These are phyloP conservation scores for Trematocara macrostoma DNA, from an alignment of 2,113 vertebrate genomes.

Conservation along the genomic window DNA sequence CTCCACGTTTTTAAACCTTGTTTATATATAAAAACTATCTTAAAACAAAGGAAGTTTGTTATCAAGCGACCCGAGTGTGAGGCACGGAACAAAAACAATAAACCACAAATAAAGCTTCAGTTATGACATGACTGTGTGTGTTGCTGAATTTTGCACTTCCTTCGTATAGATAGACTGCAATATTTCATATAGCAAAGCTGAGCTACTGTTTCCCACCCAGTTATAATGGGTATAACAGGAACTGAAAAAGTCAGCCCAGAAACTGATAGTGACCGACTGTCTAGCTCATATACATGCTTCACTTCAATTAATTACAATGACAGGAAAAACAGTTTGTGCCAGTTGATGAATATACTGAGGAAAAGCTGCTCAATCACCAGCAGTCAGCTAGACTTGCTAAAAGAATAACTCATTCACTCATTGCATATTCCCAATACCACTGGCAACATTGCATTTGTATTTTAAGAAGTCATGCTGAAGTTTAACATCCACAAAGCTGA, in stretches of 20 bases:
- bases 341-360: neutral
- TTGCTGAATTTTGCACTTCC: neutral
- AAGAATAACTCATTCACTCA: neutral
- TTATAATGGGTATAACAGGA: neutral
- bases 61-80: neutral
- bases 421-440: neutral
- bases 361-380: neutral
- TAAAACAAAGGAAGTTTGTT: neutral
- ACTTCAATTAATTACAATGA: neutral
- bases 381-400: neutral
- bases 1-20: neutral
- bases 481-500: neutral
- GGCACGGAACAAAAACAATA: neutral
- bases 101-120: neutral
- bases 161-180: neutral
- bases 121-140: neutral
- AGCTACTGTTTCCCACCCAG: neutral
- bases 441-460: neutral
- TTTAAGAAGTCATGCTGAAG: neutral
- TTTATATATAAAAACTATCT: neutral
- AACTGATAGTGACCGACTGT: neutral
- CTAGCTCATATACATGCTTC: neutral
- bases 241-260: neutral
- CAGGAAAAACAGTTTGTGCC: neutral
- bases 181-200: neutral